Percentiles rank a stretch among this genome's conserved stretches.
Conservation (phyloP, 2,797 vertebrate species). For the Cottoperca gobio region DNA sequence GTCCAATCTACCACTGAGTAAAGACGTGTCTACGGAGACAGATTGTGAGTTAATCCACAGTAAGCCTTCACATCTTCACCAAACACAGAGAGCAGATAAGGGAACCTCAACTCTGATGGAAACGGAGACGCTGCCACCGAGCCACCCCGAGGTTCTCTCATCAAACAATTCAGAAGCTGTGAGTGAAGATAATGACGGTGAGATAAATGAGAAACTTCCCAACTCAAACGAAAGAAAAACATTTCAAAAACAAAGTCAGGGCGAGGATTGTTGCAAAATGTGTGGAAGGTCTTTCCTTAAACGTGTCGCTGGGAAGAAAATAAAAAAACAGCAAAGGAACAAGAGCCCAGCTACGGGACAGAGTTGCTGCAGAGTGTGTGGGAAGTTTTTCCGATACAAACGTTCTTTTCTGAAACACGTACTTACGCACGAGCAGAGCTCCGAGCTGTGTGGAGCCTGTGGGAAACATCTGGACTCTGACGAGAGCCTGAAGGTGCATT, state of each 20-base stretch:
- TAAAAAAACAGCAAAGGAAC: not conserved
- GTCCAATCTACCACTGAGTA: not conserved
- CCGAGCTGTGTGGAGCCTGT: slow-evolving; percentile 43
- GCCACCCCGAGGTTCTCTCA: not conserved
- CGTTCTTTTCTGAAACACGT: slow-evolving; percentile 61
- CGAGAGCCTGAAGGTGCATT: slow-evolving; percentile 33
- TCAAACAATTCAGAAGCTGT: not conserved
- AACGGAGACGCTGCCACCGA: not conserved
- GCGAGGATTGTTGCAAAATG: slow-evolving; percentile 2
- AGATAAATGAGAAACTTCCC: not conserved
- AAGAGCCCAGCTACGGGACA: not conserved
- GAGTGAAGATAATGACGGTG: slow-evolving; percentile 2
- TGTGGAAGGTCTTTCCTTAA: slow-evolving; percentile 8
- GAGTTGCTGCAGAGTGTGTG: slow-evolving; percentile 52
- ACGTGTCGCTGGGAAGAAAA: not conserved
- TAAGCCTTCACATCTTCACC: not conserved
- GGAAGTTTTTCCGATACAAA: slow-evolving; percentile 39
- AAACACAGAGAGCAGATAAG: slow-evolving; percentile 2
- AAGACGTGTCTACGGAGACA: slow-evolving; percentile 5
- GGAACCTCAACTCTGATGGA: not conserved
- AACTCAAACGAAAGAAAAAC: slow-evolving; percentile 2
- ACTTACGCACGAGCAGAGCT: slow-evolving; percentile 20
- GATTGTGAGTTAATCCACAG: not conserved
- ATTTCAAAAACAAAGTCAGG: not conserved
- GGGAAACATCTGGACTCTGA: slow-evolving; percentile 34